These are phyloP conservation scores for Sabatieria punctata DNA, from an alignment of 2,888 invertebrate genomes.

Conservation along the genomic window DNA sequence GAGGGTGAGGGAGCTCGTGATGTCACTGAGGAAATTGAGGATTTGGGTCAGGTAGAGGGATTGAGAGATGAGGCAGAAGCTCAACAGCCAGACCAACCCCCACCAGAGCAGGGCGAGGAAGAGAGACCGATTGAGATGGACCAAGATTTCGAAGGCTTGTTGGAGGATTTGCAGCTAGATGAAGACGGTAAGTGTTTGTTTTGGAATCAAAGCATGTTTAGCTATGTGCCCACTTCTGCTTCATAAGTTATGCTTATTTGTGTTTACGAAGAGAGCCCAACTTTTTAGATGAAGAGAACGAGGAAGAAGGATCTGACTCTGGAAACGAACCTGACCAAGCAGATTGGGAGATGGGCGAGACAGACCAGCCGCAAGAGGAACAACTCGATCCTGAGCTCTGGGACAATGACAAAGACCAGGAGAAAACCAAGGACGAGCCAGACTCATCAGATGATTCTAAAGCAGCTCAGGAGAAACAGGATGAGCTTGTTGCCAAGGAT, in stretches of 20 bases:
- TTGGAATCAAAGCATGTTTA: no score
- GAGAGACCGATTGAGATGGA: slow-evolving; percentile 31
- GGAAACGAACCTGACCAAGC: slow-evolving; percentile 10
- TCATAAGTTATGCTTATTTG: slow-evolving; percentile 90
- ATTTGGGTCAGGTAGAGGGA: slow-evolving; percentile 50
- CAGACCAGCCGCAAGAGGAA: slow-evolving; percentile 39
- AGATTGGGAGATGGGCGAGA: slow-evolving; percentile 7
- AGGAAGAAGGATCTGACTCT: slow-evolving; percentile 46
- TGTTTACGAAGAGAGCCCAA: slow-evolving; percentile 89
- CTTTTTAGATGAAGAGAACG: slow-evolving; percentile 61
- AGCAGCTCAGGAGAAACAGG: slow-evolving; percentile 60
- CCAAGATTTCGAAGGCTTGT: slow-evolving; percentile 16
- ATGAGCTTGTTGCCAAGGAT: slow-evolving; percentile 15
- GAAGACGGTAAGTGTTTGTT: no score
- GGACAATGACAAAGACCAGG: slow-evolving; percentile 48
- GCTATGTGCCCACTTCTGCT: no score
- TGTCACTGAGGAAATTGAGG: slow-evolving; percentile 77
- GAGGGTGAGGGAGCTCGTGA: slow-evolving; percentile 85
- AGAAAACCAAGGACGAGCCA: slow-evolving; percentile 30
- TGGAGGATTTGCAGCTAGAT: slow-evolving; percentile 11
- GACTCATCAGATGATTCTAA: slow-evolving; percentile 42
- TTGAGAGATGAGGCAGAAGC: slow-evolving; percentile 3
- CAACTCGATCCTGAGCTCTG: slow-evolving; percentile 92
- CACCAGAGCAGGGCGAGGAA: background rate
- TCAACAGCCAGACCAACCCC: background rate